These are phyloP conservation scores for Furcula furcula DNA, from an alignment of 2,888 invertebrate genomes.

Conservation along the genomic window DNA sequence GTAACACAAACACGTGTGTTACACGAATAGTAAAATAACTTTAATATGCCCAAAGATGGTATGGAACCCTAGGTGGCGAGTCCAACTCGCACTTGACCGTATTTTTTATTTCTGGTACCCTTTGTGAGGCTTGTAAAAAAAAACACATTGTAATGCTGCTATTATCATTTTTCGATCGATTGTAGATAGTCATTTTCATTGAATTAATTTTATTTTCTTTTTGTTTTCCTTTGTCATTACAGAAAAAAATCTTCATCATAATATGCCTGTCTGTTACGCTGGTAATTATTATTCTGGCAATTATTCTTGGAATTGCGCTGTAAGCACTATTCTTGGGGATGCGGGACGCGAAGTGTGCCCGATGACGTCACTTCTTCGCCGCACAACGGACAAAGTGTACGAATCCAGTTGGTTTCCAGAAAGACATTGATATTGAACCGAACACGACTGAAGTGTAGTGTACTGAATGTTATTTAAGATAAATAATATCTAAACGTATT, in stretches of 20 bases:
- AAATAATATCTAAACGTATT: constrained; percentile 20
- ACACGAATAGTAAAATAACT: too few species aligned
- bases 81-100: too few species aligned
- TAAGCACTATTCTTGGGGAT: constrained; percentile 42
- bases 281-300: constrained; percentile 89
- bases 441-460: constrained; percentile 28
- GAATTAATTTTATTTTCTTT: constrained; percentile 69
- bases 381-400: constrained; percentile 26
- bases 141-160: too few species aligned
- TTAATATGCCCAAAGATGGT: too few species aligned
- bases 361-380: constrained; percentile 37
- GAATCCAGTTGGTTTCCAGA: constrained; percentile 35
- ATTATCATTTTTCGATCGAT: too few species aligned
- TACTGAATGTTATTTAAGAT: constrained; percentile 17
- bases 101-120: too few species aligned
- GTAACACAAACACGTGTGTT: too few species aligned
- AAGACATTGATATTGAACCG: constrained; percentile 40
- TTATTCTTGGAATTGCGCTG: constrained; percentile 82
- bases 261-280: constrained; percentile 90
- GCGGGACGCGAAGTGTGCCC: constrained; percentile 21
- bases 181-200: constrained; percentile 10
- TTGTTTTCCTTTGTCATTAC: constrained; percentile 84
- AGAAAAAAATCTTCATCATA: constrained; percentile 95
- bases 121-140: too few species aligned
- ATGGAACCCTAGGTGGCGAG: too few species aligned